A percentile compares a stretch with the other conserved stretches of the same genome.
phyloP scores from a whole-genome alignment of 2,888 invertebrate species.

The Ernsta delagoae region DNA sequence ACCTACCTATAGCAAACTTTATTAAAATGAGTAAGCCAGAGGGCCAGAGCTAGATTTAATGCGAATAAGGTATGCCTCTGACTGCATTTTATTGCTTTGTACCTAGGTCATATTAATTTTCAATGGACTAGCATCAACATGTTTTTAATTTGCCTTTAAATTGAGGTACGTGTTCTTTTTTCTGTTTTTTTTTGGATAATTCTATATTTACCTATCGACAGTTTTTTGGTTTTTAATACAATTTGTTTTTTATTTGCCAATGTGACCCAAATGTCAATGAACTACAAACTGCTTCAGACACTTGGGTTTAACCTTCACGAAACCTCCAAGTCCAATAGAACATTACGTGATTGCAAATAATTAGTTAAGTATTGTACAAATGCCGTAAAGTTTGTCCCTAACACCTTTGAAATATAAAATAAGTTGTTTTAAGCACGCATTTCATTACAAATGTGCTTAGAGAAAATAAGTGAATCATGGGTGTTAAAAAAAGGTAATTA shows the following conservation, averaged over 20 bases:
- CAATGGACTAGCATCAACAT: too few relatives aligned
- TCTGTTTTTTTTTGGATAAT: too few relatives aligned
- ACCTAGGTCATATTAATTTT: too few relatives aligned
- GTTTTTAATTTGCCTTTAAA: too few relatives aligned
- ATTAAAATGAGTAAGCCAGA: too few relatives aligned
- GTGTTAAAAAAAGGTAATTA: constrained; percentile 5
- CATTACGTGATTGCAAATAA: constrained; percentile 34
- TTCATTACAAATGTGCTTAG: constrained; percentile 11
- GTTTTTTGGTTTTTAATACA: too few relatives aligned
- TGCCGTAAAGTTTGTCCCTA: constrained; percentile 34
- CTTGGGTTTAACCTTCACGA: constrained; percentile 21
- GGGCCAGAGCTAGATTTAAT: too few relatives aligned
- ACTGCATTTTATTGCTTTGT: too few relatives aligned
- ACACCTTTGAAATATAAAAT: constrained; percentile 35
- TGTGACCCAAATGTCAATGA: background rate
- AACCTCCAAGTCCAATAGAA: constrained; percentile 18
- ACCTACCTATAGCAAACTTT: too few relatives aligned
- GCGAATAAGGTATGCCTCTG: too few relatives aligned
- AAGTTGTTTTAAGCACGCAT: constrained; percentile 34
- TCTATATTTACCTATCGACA: too few relatives aligned
- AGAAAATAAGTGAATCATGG: constrained; percentile 8
- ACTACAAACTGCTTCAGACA: background rate
- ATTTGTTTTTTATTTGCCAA: background rate
- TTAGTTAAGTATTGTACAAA: constrained; percentile 32
- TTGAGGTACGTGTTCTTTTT: too few relatives aligned